A percentile compares a stretch with the other conserved stretches of the same genome.
Evolutionary conservation across 2,888 invertebrate species (phyloP).

Genomic region (Eupithecia insigniata): DNA sequence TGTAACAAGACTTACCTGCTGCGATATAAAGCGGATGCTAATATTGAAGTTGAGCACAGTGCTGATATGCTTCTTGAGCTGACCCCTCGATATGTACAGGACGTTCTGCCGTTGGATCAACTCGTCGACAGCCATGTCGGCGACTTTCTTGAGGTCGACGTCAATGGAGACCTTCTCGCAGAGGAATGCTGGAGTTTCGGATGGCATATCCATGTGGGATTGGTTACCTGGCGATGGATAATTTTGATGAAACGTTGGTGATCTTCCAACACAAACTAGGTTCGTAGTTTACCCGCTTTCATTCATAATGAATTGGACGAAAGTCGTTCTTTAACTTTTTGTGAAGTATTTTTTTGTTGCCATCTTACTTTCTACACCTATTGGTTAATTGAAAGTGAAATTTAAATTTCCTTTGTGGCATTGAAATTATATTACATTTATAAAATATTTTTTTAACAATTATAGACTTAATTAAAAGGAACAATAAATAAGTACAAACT

Average conservation of each 20-base stretch:
- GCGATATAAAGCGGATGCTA: constrained; percentile 94
- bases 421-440: too few relatives aligned
- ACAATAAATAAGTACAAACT: too few relatives aligned
- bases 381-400: too few relatives aligned
- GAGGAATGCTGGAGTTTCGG: constrained; percentile 94
- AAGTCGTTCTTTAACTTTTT: not conserved
- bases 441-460: too few relatives aligned
- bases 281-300: too few relatives aligned
- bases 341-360: not conserved
- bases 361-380: not conserved
- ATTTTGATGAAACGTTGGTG: too few relatives aligned
- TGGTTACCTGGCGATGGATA: constrained; percentile 56
- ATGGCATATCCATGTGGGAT: constrained; percentile 79
- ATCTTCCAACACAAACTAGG: too few relatives aligned
- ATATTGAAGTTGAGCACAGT: constrained; percentile 95
- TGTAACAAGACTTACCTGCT: constrained; percentile 86
- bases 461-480: too few relatives aligned
- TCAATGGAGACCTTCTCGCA: constrained; percentile 96
- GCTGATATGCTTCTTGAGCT: constrained; percentile 95
- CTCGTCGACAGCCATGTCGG: constrained; percentile 94
- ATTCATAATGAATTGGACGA: too few relatives aligned
- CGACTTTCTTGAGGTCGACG: constrained; percentile 94
- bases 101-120: constrained; percentile 92
- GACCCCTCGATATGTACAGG: constrained; percentile 93
- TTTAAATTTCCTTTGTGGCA: too few relatives aligned